A percentile compares a stretch with the other conserved stretches of the same genome.
phyloP scores from a whole-genome alignment of 2,113 vertebrate genomes.

The Daphoenositta chrysoptera region DNA sequence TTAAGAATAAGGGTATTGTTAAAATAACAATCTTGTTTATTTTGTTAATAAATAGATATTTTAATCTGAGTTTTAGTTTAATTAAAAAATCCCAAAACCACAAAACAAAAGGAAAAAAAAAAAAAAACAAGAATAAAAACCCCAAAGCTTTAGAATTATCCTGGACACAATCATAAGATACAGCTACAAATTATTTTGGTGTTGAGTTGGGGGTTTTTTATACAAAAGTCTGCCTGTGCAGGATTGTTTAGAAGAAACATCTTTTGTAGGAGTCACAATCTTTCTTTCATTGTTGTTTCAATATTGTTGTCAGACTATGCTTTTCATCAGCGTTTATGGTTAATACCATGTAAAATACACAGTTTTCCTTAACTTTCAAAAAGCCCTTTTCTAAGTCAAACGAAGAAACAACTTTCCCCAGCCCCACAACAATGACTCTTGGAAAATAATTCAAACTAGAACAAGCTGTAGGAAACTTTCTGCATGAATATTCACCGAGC shows the following conservation, averaged over 20 bases:
- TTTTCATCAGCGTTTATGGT: neutral
- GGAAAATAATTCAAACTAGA: slow-evolving; percentile 52
- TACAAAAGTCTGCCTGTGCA: neutral
- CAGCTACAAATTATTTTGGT: neutral
- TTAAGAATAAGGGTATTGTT: neutral
- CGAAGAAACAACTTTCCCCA: neutral
- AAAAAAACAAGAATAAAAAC: accelerated
- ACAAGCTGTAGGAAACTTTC: neutral
- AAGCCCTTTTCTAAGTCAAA: neutral
- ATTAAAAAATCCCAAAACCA: neutral
- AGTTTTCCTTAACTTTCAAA: neutral
- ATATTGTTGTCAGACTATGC: neutral
- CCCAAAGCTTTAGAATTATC: neutral
- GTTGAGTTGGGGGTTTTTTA: neutral
- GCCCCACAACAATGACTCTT: neutral
- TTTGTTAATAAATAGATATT: neutral
- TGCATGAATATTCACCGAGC: neutral
- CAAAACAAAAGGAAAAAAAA: neutral
- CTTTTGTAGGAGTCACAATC: neutral
- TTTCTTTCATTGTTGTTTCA: neutral
- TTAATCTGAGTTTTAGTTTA: neutral
- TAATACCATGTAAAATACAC: neutral
- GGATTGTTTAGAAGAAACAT: neutral
- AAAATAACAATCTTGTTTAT: neutral
- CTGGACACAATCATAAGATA: neutral